A percentile compares a stretch with the other conserved stretches of the same genome.
phyloP scores from a whole-genome alignment of 2,888 invertebrate species.

The Stenodera caucasica region DNA sequence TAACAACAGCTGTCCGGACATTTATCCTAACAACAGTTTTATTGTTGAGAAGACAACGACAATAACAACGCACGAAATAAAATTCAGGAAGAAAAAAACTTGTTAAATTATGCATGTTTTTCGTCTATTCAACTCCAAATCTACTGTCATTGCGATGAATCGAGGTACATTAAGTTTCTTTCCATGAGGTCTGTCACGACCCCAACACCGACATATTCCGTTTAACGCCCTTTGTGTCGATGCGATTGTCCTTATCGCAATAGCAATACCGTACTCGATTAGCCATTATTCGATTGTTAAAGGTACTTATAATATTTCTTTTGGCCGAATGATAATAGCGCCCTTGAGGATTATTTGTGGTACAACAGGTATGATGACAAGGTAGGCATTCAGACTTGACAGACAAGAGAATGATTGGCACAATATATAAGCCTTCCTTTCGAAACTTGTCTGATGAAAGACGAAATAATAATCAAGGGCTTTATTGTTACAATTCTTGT shows the following conservation, averaged over 20 bases:
- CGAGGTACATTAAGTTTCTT: neutral
- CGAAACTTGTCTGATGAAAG: neutral
- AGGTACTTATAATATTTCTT: constrained; percentile 17
- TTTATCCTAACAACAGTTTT: neutral
- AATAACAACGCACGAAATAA: no score
- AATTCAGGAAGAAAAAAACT: no score
- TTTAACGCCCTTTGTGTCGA: neutral
- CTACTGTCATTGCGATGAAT: neutral
- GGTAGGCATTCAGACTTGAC: neutral
- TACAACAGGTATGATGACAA: constrained; percentile 5
- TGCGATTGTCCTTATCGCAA: constrained; percentile 26
- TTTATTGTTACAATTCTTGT: no score
- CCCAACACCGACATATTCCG: neutral
- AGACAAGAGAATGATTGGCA: neutral
- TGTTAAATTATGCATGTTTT: neutral
- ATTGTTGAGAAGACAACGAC: no score
- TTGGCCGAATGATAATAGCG: constrained; percentile 8
- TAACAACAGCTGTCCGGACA: neutral
- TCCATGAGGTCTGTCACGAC: neutral
- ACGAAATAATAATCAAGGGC: neutral
- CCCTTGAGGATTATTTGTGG: neutral
- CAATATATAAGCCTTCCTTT: neutral
- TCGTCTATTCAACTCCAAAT: neutral
- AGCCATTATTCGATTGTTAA: constrained; percentile 29
- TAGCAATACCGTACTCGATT: constrained; percentile 39